Evolutionary conservation across 2,113 vertebrate genomes (phyloP).

Genomic region (Copsychus sechellarum): DNA sequence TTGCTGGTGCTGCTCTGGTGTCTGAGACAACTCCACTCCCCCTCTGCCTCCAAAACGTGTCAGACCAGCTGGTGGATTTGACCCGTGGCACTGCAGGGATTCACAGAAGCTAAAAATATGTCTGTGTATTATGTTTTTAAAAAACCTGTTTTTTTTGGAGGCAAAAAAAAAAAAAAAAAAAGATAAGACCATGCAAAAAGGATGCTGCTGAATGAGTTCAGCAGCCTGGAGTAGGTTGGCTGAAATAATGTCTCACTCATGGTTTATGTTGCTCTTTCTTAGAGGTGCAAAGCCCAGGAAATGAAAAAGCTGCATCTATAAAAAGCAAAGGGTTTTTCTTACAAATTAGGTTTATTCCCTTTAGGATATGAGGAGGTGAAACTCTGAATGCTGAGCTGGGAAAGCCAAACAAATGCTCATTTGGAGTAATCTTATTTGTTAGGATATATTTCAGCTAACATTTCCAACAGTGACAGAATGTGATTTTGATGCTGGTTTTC

Average conservation of each 20-base stretch:
- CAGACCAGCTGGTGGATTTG: not conserved
- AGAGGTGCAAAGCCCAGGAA: slow-evolving; percentile 14
- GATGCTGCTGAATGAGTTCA: not conserved
- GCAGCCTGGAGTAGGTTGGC: not conserved
- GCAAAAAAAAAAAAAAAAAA: not conserved
- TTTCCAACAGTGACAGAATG: not conserved
- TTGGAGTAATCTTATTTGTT: not conserved
- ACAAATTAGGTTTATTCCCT: not conserved
- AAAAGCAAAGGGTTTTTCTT: not conserved
- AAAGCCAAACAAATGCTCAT: not conserved
- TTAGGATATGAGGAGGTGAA: not conserved
- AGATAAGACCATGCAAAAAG: not conserved
- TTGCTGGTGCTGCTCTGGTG: not conserved
- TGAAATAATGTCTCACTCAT: not conserved
- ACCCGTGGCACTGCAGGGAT: not conserved
- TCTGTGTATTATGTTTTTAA: not conserved
- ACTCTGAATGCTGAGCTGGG: not conserved
- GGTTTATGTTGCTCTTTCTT: not conserved
- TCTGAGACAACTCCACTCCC: not conserved
- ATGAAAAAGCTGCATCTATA: slow-evolving; percentile 6
- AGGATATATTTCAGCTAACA: not conserved
- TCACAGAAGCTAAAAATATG: slow-evolving; percentile 7
- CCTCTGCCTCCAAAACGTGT: not conserved
- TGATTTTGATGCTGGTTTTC: not conserved
- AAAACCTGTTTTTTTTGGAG: not conserved